Base-by-base conservation (phyloP, 2,888 invertebrate species). In the Brassicogethes aeneus region DNA sequence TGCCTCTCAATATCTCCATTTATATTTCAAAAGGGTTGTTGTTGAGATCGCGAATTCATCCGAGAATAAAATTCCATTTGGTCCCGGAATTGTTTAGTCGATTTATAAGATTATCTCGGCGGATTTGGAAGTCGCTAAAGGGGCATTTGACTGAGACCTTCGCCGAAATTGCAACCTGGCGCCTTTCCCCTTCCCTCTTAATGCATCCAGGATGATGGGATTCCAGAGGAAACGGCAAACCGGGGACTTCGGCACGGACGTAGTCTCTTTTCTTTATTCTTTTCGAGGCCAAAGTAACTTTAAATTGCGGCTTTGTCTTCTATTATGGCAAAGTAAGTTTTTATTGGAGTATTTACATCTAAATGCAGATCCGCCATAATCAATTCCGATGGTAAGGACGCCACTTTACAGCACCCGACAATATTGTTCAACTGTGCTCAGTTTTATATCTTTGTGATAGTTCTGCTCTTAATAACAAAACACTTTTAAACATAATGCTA, bases 141-240 rank as follows among this genome's bases (percentile, higher is more conserved):
- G 40, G 46, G 47, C 40, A 42, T 43, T 43, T 40, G 5, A 10
- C 43, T 34, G 33, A 32, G 15, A 32, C 38, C 33, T 36, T 23
- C 39, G 41, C 17, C 41, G 45, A 48, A 54, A 55, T 54, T 55
- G 52, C 55, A 54, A 52, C 54, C 52, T 48, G 44, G 52, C 48
- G 45, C 47, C 43, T 48, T 3, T 32, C 8, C 23, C 23, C 5
- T 5, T 23, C n/a, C 23, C 23, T 53, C 48, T 48, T 58, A 58
- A 57, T 58, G 54, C 54, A 55, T 55, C 57, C 56, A 46, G 46
- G 53, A 54, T 54, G 56, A 53, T 54, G 50, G 55, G 54, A 57
- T 56, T 54, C 49, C 46, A 38, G 46, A 54, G 51, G 23, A 23
- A 23, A 23, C 50, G 52, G 45, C 52, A 46, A 23, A 40, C 46